Conservation (phyloP, 2,888 invertebrate species). For the Oligia fasciuncula region DNA sequence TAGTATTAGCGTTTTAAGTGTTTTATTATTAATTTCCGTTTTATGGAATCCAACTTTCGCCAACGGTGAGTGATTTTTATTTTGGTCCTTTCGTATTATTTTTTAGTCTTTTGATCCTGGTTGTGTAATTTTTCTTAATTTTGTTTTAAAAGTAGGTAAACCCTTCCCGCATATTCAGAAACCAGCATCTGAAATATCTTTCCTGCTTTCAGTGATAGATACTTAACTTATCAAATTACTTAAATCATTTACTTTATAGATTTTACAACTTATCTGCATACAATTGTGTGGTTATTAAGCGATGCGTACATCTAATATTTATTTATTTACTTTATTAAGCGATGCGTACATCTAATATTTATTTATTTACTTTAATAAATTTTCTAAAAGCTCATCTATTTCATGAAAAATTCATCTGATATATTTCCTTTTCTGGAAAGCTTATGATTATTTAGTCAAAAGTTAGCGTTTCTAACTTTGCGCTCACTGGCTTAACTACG, state of each 20-base stretch:
- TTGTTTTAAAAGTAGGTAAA: background rate
- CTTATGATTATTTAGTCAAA: background rate
- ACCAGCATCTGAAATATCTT: background rate
- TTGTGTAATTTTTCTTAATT: constrained; percentile 22
- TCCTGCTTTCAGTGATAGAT: background rate
- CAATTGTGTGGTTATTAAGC: background rate
- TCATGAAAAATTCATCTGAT: background rate
- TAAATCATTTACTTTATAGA: background rate
- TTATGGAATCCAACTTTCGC: constrained; percentile 84
- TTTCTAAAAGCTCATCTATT: background rate
- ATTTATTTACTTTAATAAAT: no score
- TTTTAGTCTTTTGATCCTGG: background rate
- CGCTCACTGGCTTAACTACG: background rate
- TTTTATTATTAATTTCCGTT: constrained; percentile 83
- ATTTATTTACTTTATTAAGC: background rate
- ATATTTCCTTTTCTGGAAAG: background rate
- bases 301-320: background rate
- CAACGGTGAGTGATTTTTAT: constrained; percentile 78
- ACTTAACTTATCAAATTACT: background rate
- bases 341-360: no score
- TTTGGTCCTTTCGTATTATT: constrained; percentile 25
- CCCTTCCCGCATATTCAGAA: background rate
- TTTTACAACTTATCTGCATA: no score
- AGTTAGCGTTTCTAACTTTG: background rate
- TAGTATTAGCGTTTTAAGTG: constrained; percentile 85